A percentile compares a stretch with the other conserved stretches of the same genome.
These are phyloP conservation scores for Drosophila cognata DNA, from an alignment of 2,888 invertebrate genomes.

Conservation along the genomic window DNA sequence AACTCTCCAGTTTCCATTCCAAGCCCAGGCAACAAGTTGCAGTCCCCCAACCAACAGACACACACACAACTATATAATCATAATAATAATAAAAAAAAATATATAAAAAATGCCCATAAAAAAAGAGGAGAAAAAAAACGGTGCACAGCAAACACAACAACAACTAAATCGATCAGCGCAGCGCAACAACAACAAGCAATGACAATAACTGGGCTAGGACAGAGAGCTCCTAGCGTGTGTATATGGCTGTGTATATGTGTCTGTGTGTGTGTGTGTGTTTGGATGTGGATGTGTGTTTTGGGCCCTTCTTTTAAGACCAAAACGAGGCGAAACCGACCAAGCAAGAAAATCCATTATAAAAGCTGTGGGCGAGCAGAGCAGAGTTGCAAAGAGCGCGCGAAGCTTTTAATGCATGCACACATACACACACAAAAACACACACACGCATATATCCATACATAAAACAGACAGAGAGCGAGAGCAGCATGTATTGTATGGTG, in stretches of 20 bases:
- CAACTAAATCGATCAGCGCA: constrained; percentile 57
- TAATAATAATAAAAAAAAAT: constrained; percentile 46
- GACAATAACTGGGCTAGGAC: constrained; percentile 63
- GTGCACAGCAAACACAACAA: constrained; percentile 29
- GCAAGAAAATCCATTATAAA: constrained; percentile 72
- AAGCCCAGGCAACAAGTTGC: constrained; percentile 68
- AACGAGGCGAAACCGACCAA: constrained; percentile 65
- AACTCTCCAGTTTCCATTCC: constrained; percentile 48
- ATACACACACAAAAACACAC: constrained; percentile 24
- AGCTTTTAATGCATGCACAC: constrained; percentile 39
- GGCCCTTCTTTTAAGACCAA: constrained; percentile 73
- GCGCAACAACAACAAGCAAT: constrained; percentile 49
- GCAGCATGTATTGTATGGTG: constrained; percentile 4
- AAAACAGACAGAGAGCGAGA: constrained; percentile 37
- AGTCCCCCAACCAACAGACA: constrained; percentile 45
- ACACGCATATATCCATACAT: constrained; percentile 17
- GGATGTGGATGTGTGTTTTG: constrained; percentile 36
- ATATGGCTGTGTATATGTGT: constrained; percentile 10
- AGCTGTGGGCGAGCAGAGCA: constrained; percentile 66
- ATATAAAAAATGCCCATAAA: constrained; percentile 33
- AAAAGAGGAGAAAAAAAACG: constrained; percentile 22
- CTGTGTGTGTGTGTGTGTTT: constrained; percentile 6
- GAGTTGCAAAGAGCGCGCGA: constrained; percentile 36
- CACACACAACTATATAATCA: constrained; percentile 29
- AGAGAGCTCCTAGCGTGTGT: constrained; percentile 24